Base-by-base conservation (phyloP, 2,113 vertebrate species). In the Hypomesus transpacificus region DNA sequence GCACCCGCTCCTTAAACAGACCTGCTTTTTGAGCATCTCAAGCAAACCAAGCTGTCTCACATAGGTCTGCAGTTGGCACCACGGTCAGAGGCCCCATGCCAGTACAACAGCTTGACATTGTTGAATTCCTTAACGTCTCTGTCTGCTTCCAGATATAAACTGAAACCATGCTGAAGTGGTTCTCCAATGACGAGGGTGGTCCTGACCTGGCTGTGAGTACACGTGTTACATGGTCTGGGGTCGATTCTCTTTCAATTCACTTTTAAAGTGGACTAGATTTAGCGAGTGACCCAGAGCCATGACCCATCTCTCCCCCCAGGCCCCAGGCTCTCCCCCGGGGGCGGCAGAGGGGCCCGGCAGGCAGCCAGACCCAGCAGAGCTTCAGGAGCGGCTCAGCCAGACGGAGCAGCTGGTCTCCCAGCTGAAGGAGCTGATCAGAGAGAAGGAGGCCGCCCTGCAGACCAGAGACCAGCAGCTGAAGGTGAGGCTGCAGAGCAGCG, bases 361-460 rank as follows among this genome's bases (percentile, higher is more conserved):
- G 24, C 80, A 64, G 21, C 65, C 76, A 0, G 50, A 84, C 0
- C 77, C 90, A 14, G 81, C 88, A 0, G 95, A 96, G 75, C 77
- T 94, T 75, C 77, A 84, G 0, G 95, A 96, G 61, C 92, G 92
- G 73, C 89, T 96, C 81, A 64, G 54, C 0, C 93, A 92, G 46
- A 96, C 92, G 0, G 86, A 96, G 76, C 94, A 93, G 82, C 92
- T 96, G 3, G 92, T 95, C 63, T 7, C 85, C 6, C 95, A 96
- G 83, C 91, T 96, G 1, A 96, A 96, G 79, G 94, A 94, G 77
- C 80, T 96, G 69, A 91, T 96, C 84, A 84, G 93, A 53, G 94
- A 96, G 75, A 96, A 94, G 73, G 95, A 96, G 72, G 86, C 87
- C 18, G 82, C 87, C 14, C 92, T 96, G 17, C 74, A 46, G 9